These are phyloP conservation scores for Ooceraea biroi DNA, from an alignment of 1,140 invertebrate genomes.

Conservation along the genomic window DNA sequence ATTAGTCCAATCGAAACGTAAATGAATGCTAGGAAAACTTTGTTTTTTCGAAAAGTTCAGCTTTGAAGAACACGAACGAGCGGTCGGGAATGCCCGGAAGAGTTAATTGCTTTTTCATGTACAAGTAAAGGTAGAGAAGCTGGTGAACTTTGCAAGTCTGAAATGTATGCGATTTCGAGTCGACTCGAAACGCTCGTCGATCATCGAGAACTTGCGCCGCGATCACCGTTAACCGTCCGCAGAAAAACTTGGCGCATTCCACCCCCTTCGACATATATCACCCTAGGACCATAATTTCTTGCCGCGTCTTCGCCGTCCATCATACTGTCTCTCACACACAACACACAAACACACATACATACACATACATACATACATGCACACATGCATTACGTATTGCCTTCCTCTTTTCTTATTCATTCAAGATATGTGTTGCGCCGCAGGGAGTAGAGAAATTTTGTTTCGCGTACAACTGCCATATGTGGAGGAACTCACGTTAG, in stretches of 20 bases:
- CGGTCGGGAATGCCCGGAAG: too few species aligned
- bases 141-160: neutral
- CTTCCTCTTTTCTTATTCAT: conserved; percentile 71
- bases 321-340: neutral
- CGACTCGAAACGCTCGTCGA: neutral
- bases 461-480: conserved; percentile 95
- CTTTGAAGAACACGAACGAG: too few species aligned
- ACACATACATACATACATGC: too few species aligned
- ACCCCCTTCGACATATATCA: neutral
- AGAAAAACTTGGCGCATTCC: neutral
- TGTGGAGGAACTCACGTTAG: conserved; percentile 95
- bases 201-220: neutral
- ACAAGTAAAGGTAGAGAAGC: too few species aligned
- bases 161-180: conserved; percentile 12
- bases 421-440: conserved; percentile 82
- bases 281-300: neutral
- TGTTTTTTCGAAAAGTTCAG: too few species aligned
- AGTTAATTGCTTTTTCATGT: too few species aligned
- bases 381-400: conserved; percentile 45
- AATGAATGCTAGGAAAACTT: too few species aligned
- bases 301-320: neutral
- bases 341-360: too few species aligned
- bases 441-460: conserved; percentile 93
- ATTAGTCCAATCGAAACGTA: neutral
- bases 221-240: neutral